Base-by-base conservation (phyloP, 2,113 vertebrate genomes). In the Cyanoliseus patagonus region DNA sequence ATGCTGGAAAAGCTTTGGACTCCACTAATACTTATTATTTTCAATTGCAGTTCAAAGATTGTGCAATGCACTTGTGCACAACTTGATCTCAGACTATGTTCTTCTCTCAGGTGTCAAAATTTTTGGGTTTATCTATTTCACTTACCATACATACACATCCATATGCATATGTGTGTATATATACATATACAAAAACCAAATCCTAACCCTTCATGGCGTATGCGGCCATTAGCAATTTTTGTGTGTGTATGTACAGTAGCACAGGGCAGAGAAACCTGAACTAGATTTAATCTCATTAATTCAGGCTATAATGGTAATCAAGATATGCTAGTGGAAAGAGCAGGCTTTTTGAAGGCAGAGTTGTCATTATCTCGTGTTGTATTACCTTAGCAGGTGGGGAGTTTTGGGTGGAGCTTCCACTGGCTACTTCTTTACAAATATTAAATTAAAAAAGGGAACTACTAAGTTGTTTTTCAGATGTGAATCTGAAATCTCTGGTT, bases 161-260 rank as follows among this genome's bases (percentile, higher is more conserved):
- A 24, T 52, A 47, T 35, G 14, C 49, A 23, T 30, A 7, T 22
- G 33, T 57, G 55, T 59, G 55, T 59, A 1, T n/a, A 19, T 25
- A 49, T 4, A 20, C 3, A 13, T 1, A 39, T 1, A 17, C 22
- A 49, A 17, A 22, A 35, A 13, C 17, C 4, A 53, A 11, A n/a
- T 3, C 33, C 55, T 20, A n/a, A n/a, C 13, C 57, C 55, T 41
- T 47, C 42, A 67, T 24, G 59, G 25, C 13, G 53, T 78, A 67
- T 28, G n/a, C 37, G 67, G 15, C 52, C 39, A 27, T 53, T 37
- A 84, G 27, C 37, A 35, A 13, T 52, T 83, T 55, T 13, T 64
- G 14, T 17, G 7, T 70, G 30, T 83, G 25, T 41, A 33, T 28
- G 11, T 66, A 37, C 31, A 44, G 23, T n/a, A 77, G 17, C 33